A percentile compares a stretch with the other conserved stretches of the same genome.
Conservation (phyloP, 1,140 invertebrate genomes). For the Zaprionus gabonicus region DNA sequence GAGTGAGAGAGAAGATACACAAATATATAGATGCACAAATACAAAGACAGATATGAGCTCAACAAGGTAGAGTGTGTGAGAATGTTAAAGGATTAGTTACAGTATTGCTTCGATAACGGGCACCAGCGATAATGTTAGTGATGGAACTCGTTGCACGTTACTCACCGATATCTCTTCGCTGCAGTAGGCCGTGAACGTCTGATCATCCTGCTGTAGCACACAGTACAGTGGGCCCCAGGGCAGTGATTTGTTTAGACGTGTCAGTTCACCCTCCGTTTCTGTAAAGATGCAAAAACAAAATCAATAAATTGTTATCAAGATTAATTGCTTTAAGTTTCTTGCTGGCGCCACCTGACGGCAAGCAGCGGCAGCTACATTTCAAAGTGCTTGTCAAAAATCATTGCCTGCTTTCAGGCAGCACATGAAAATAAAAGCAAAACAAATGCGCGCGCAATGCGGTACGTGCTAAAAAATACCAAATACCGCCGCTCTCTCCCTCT, state of each 20-base stretch:
- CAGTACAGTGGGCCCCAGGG: slow-evolving; percentile 95
- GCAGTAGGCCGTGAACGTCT: slow-evolving; percentile 93
- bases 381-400: slow-evolving; percentile 13
- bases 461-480: slow-evolving; percentile 17
- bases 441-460: slow-evolving; percentile 19
- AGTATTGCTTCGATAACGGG: neutral
- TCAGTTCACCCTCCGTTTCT: slow-evolving; percentile 82
- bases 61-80: neutral
- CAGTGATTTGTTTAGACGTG: slow-evolving; percentile 76
- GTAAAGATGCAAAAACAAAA: slow-evolving; percentile 28
- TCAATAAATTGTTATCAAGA: neutral
- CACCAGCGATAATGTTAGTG: too few species aligned
- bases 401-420: slow-evolving; percentile 51
- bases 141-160: neutral
- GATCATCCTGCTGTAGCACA: slow-evolving; percentile 93
- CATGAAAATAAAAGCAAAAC: slow-evolving; percentile 1
- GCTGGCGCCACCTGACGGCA: slow-evolving; percentile 41
- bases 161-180: slow-evolving; percentile 94
- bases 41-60: slow-evolving; percentile 48
- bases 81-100: neutral
- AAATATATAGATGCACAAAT: slow-evolving; percentile 42
- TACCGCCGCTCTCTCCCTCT: neutral
- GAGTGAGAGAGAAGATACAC: slow-evolving; percentile 38
- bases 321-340: neutral
- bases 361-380: neutral